Percentiles rank a stretch among this genome's conserved stretches.
Conservation (phyloP, 1,140 invertebrate genomes). For the Calephelis nemesis region DNA sequence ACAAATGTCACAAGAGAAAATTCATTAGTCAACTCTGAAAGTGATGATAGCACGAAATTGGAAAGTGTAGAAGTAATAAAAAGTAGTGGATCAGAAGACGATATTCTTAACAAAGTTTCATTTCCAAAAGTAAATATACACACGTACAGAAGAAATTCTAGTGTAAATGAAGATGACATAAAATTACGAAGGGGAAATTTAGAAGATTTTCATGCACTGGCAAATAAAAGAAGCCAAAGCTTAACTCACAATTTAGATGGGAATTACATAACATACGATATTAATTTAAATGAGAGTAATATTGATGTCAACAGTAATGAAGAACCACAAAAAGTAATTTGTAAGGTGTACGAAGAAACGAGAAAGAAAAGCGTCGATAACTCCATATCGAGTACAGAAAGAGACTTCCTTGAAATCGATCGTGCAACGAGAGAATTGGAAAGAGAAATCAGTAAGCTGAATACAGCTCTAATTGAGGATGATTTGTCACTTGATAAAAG, state of each 20-base stretch:
- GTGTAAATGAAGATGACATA: constrained; percentile 70
- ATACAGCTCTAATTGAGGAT: constrained; percentile 62
- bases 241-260: constrained; percentile 57
- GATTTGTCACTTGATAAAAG: constrained; percentile 45
- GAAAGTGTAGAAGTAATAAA: constrained; percentile 31
- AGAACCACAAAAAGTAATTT: constrained; percentile 62
- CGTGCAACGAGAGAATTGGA: constrained; percentile 68
- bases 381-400: constrained; percentile 67
- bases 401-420: constrained; percentile 75
- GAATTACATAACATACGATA: constrained; percentile 54
- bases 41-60: constrained; percentile 19
- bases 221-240: constrained; percentile 68
- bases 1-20: constrained; percentile 23
- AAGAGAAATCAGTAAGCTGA: constrained; percentile 69
- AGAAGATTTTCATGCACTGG: constrained; percentile 60
- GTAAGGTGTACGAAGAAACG: constrained; percentile 61
- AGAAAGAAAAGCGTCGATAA: constrained; percentile 65
- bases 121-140: constrained; percentile 65
- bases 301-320: constrained; percentile 60
- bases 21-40: constrained; percentile 21
- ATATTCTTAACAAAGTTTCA: constrained; percentile 47
- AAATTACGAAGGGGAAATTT: constrained; percentile 63
- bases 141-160: constrained; percentile 71
- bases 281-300: constrained; percentile 58
- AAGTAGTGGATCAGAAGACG: constrained; percentile 49